Conservation (phyloP, 2,888 invertebrate species). For the Melipona bicolor region DNA sequence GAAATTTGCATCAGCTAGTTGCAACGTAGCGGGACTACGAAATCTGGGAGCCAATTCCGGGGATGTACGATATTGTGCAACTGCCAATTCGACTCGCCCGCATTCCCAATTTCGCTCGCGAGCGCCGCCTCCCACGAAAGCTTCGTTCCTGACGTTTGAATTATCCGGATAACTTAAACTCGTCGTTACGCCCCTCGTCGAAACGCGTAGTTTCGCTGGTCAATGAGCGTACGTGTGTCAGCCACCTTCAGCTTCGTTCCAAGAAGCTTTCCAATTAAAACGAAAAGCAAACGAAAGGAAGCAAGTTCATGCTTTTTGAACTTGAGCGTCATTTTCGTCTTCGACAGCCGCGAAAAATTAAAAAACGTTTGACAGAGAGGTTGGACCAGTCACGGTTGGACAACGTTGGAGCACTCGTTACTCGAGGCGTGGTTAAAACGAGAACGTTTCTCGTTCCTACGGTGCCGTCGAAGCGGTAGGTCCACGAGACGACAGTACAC, state of each 20-base stretch:
- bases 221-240: constrained; percentile 38
- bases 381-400: too few relatives aligned
- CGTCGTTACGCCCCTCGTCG: constrained; percentile 15
- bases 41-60: constrained; percentile 11
- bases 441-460: background rate
- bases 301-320: background rate
- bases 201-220: constrained; percentile 10
- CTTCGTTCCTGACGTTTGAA: constrained; percentile 39
- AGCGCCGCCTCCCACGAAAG: constrained; percentile 34
- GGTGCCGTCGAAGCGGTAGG: background rate
- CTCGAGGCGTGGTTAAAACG: background rate
- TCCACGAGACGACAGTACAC: background rate
- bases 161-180: constrained; percentile 55
- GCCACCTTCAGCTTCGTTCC: background rate
- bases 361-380: too few relatives aligned
- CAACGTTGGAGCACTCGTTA: too few relatives aligned
- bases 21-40: constrained; percentile 1
- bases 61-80: constrained; percentile 32
- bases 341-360: too few relatives aligned
- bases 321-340: too few relatives aligned
- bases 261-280: constrained; percentile 31
- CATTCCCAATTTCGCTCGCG: constrained; percentile 48
- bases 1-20: background rate
- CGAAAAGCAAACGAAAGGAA: background rate
- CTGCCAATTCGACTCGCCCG: constrained; percentile 47